Evolutionary conservation across 2,888 invertebrate genomes (phyloP), one percentile per base, ranked within the genome.

Genomic region (Brenthis hecate): DNA sequence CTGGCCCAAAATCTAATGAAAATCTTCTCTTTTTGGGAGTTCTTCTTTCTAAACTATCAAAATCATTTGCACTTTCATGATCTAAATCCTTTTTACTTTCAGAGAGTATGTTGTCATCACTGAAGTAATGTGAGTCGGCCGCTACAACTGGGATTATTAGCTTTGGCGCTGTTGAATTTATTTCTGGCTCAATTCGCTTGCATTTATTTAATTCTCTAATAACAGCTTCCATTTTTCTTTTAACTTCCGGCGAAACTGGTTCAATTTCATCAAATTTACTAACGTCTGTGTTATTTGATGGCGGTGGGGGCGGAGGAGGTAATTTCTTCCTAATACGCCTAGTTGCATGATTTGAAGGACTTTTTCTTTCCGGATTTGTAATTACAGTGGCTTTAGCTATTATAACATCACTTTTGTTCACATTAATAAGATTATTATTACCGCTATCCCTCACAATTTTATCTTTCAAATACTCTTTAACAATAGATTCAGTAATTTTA

Each of bases 161-260:
- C 81, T 89, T 92, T 2, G 93, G 92, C 61, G 85, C 81, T 48
- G 85, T 75, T 67, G 55, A 50, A 54, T 19, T 55, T 73, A 83
- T 81, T 56, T 80, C 81, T 13, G 89, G 82, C 69, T 92, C 91
- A n/a, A 81, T 79, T 72, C 87, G 84, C 66, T 83, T 82, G 75
- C 92, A 92, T 76, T 87, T 84, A 73, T 88, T 89, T 3, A 94
- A 82, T 80, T 94, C 94, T 57, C 92, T 90, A 69, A 94, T 94
- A 32, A 95, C 94, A 13, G 94, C 94, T 76, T 94, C 93, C 94
- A 94, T 94, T 79, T 94, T 94, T 60, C 92, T 87, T 80, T 94
- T 94, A 0, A 94, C 91, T 78, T 94, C 92, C 57, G 90, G 91
- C 54, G 92, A 91, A 68, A 94, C 89, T 63, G 90, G 86, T 73